phyloP scores from a whole-genome alignment of 2,797 vertebrate species.

The Pampus argenteus region DNA sequence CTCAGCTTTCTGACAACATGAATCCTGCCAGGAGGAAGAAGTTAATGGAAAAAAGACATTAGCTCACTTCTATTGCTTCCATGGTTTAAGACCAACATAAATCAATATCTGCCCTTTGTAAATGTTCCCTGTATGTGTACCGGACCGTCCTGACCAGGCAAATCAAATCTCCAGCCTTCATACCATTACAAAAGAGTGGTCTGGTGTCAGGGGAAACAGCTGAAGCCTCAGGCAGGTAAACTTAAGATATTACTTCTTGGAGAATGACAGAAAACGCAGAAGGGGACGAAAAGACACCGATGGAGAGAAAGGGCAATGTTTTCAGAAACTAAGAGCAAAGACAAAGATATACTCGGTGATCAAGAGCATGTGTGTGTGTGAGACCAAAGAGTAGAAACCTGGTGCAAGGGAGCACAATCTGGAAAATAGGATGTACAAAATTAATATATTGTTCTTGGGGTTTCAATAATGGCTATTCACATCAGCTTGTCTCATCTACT shows the following conservation, averaged over 20 bases:
- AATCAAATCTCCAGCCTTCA: conserved; percentile 61
- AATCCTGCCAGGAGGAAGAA: conserved; percentile 22
- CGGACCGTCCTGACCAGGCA: conserved; percentile 33
- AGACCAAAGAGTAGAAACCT: neutral
- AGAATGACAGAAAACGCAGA: conserved; percentile 24
- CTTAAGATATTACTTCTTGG: conserved; percentile 46
- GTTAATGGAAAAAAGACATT: conserved; percentile 53
- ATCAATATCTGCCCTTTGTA: conserved; percentile 62
- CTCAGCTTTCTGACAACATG: conserved; percentile 22
- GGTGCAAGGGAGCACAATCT: neutral
- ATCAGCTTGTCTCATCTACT: conserved; percentile 4
- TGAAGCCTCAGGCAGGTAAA: conserved; percentile 25
- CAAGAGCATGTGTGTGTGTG: neutral
- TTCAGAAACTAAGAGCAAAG: conserved; percentile 10
- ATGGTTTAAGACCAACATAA: conserved; percentile 44
- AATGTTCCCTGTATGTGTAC: conserved; percentile 38
- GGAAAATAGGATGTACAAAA: neutral
- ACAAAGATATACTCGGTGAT: neutral
- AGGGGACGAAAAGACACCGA: conserved; percentile 9
- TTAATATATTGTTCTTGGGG: neutral
- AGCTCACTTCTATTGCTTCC: conserved; percentile 31
- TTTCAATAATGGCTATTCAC: conserved; percentile 8
- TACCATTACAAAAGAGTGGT: conserved; percentile 63
- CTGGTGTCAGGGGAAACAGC: conserved; percentile 46
- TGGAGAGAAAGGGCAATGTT: neutral